phyloP scores from a whole-genome alignment of 2,888 invertebrate genomes.

The Andrena hattorfiana region DNA sequence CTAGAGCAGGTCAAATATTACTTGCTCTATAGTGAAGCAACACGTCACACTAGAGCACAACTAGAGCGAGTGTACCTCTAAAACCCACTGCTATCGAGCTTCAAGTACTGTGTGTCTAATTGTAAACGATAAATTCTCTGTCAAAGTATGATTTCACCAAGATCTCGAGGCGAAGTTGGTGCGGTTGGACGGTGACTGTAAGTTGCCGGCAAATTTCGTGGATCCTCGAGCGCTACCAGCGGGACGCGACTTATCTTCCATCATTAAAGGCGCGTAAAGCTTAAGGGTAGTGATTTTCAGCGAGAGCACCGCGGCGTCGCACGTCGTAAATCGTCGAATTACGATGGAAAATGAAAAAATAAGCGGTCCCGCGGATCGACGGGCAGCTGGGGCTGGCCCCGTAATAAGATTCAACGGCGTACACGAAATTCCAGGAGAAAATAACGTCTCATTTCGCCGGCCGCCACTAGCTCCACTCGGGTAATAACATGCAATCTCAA shows the following conservation, averaged over 20 bases:
- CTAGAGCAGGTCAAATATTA: not conserved
- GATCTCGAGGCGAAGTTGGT: not conserved
- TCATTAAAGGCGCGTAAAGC: constrained; percentile 35
- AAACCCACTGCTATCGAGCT: too few species aligned
- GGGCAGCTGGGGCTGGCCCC: constrained; percentile 31
- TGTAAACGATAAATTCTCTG: too few species aligned
- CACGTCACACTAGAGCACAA: too few species aligned
- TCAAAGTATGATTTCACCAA: too few species aligned
- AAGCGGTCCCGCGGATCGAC: constrained; percentile 47
- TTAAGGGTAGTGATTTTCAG: constrained; percentile 30
- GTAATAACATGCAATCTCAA: constrained; percentile 79
- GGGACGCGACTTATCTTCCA: not conserved
- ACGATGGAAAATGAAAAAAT: constrained; percentile 28
- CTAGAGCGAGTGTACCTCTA: too few species aligned
- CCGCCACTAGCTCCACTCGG: constrained; percentile 69
- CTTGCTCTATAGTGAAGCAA: too few species aligned
- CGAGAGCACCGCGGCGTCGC: constrained; percentile 3
- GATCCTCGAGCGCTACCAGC: constrained; percentile 20
- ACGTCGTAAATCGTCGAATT: constrained; percentile 57
- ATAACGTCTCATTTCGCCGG: constrained; percentile 78
- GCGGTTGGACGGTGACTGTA: not conserved
- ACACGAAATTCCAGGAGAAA: constrained; percentile 75
- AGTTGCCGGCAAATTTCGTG: not conserved
- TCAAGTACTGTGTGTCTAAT: too few species aligned
- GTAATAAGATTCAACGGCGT: constrained; percentile 69